These are phyloP conservation scores for Premnoplex brunnescens DNA, from an alignment of 2,797 vertebrate species.

Conservation along the genomic window DNA sequence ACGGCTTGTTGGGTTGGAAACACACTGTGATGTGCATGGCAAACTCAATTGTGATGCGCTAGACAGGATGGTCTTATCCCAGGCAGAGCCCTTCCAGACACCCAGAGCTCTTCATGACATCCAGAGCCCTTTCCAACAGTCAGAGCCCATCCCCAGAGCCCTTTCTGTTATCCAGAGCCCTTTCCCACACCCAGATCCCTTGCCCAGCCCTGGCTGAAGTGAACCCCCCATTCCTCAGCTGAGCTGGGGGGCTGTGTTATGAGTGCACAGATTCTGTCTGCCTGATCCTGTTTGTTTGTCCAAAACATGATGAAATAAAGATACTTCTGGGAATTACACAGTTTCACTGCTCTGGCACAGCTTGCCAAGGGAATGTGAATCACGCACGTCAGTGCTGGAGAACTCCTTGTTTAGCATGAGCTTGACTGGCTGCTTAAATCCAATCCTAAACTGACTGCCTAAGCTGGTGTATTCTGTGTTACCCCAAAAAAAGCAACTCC, in stretches of 20 bases:
- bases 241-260: not conserved
- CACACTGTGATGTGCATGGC: not conserved
- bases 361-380: constrained; percentile 55
- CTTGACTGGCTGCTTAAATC: not conserved
- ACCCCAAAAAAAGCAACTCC: constrained; percentile 43
- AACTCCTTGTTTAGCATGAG: not conserved
- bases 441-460: not conserved
- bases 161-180: not conserved
- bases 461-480: not conserved
- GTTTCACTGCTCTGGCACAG: not conserved
- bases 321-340: not conserved
- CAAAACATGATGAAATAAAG: not conserved
- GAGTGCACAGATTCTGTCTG: not conserved
- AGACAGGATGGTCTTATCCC: not conserved
- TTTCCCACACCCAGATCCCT: not conserved
- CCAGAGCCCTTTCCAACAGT: not conserved
- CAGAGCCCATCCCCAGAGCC: not conserved
- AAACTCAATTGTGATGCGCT: not conserved
- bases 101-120: not conserved
- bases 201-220: not conserved
- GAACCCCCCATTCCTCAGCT: not conserved
- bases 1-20: not conserved
- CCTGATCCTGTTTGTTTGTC: not conserved
- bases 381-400: not conserved
- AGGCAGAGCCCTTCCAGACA: not conserved